Base-by-base conservation (phyloP, 2,113 vertebrate species). In the Silurus glanis region DNA sequence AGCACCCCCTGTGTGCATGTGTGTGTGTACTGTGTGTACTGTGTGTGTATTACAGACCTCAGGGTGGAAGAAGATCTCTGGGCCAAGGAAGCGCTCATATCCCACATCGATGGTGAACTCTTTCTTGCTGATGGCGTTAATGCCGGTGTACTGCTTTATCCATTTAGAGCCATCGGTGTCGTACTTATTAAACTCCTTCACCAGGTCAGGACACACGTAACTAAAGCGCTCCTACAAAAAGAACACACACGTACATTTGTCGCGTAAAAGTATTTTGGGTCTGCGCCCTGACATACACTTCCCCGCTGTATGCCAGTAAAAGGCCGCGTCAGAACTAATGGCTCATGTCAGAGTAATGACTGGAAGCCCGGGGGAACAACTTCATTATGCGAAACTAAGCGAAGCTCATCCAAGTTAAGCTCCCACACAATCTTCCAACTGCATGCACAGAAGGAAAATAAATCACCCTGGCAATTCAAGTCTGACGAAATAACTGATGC, bases 151-250 rank as follows among this genome's bases (percentile, higher is more conserved):
- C 86, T 99, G 98, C 91, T 99, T 99, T 93, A 99, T 98, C 98
- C 98, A 99, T 90, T 99, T 99, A 84, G 96, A 96, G 90, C 96
- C 96, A 86, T 99, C 97, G 72, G 96, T 97, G 92, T 99, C 98
- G 86, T 99, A 99, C 93, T 99, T 99, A 92, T 91, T 98, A 94
- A 99, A 99, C 93, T 99, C 98, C 95, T 99, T 99, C 89, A 99
- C 98, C 92, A 99, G 95, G 90, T 99, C 98, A 14, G 98, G 98
- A 92, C 98, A 99, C 87, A 99, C 97, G 0, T 99, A 99, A 94
- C 97, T 98, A 94, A 96, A 99, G 45, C 98, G 96, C 83, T 99
- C 98, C 98, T 99, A 80, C 88, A 23, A 23, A 84, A 13, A 75
- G 16, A 56, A 74, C 17, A 28, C 23, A 17, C 47, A 12, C 14